These are phyloP conservation scores for Hoplostethus atlanticus DNA, from an alignment of 2,797 vertebrate genomes.

Conservation along the genomic window DNA sequence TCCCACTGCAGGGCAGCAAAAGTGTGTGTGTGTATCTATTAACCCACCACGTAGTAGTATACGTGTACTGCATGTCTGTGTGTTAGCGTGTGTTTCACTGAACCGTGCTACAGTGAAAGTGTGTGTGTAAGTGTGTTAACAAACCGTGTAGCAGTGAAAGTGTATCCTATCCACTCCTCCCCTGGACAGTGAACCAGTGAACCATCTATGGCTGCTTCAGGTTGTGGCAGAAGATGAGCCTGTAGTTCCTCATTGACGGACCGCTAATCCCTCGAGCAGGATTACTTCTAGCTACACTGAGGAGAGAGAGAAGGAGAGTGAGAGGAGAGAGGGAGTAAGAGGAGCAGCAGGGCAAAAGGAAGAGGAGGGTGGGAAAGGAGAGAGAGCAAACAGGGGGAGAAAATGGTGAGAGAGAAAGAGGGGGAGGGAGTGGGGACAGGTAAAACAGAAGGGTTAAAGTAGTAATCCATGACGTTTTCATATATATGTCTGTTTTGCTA, in stretches of 20 bases:
- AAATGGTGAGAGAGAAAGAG: conserved; percentile 6
- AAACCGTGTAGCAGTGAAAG: conserved; percentile 94
- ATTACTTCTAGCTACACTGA: conserved; percentile 90
- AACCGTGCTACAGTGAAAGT: background rate
- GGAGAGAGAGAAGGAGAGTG: conserved; percentile 18
- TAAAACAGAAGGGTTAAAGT: no score
- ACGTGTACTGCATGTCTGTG: background rate
- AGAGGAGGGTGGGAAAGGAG: background rate
- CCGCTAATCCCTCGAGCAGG: conserved; percentile 95
- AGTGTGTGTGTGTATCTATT: background rate
- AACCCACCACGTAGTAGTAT: background rate
- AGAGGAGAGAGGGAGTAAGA: background rate
- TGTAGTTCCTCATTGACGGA: conserved; percentile 99
- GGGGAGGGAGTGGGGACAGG: background rate
- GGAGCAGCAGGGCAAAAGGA: background rate
- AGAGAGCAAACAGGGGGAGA: conserved; percentile 3
- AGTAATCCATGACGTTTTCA: no score
- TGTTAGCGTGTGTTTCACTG: background rate
- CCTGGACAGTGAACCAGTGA: conserved; percentile 92
- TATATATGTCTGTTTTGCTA: no score
- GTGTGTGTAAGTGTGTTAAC: conserved; percentile 40
- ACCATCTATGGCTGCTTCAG: conserved; percentile 99
- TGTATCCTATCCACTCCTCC: conserved; percentile 90
- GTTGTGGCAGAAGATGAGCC: conserved; percentile 99
- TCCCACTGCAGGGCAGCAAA: background rate